phyloP scores from a whole-genome alignment of 2,797 vertebrate species.

The Toxotes lorentzi region DNA sequence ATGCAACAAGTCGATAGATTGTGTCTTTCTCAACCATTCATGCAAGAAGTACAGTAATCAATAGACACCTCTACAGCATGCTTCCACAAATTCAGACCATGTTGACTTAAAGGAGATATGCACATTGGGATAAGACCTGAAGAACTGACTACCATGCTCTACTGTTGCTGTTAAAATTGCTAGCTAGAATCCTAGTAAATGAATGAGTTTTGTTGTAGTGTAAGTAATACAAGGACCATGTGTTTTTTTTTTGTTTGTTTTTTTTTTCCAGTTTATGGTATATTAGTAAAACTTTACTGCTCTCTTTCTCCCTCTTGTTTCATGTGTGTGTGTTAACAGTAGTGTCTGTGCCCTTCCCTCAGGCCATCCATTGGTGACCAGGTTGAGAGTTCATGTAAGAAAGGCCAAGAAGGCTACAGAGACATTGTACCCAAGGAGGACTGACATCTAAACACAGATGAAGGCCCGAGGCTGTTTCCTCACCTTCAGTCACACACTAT shows the following conservation, averaged over 20 bases:
- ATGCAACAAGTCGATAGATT: conserved; percentile 76
- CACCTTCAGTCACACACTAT: conserved; percentile 85
- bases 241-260: no score
- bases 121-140: conserved; percentile 61
- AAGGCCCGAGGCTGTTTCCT: conserved; percentile 76
- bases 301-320: conserved; percentile 14
- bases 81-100: conserved; percentile 72
- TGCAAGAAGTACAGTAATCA: conserved; percentile 83
- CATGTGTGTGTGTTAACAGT: conserved; percentile 21
- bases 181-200: conserved; percentile 26
- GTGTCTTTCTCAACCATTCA: conserved; percentile 75
- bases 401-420: conserved; percentile 65
- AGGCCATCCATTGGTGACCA: conserved; percentile 50
- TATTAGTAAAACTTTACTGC: conserved; percentile 31
- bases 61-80: conserved; percentile 81
- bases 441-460: conserved; percentile 78
- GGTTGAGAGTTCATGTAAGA: conserved; percentile 68
- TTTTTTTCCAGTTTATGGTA: background rate
- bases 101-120: conserved; percentile 68
- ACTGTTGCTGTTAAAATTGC: conserved; percentile 45
- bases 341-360: conserved; percentile 62
- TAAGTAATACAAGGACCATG: conserved; percentile 11
- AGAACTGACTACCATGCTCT: conserved; percentile 38
- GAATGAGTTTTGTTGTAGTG: conserved; percentile 21
- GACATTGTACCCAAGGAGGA: conserved; percentile 75